Evolutionary conservation across 2,888 invertebrate genomes (phyloP), one percentile per base, ranked within the genome.

Genomic region (Tetragonula carbonaria): DNA sequence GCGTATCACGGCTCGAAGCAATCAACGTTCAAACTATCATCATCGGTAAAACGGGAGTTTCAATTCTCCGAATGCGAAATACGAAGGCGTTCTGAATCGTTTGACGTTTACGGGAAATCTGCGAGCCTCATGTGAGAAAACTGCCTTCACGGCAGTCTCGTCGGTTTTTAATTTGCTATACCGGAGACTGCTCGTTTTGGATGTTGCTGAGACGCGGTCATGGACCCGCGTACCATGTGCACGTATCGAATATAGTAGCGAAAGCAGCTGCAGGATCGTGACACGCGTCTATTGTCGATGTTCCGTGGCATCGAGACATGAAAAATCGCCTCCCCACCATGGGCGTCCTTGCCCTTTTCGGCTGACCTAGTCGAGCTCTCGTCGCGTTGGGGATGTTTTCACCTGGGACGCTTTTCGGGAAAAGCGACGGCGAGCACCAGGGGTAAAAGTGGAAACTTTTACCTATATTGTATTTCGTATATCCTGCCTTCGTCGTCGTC

Each of bases 231-330:
- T 90, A 93, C 93, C 94, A 93, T 94, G 93, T 93, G 94, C 92
- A 91, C 90, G 91, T 91, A 92, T 45, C 92, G 92, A 93, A 93
- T 82, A 83, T 93, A 93, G 93, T 91, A 91, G 93, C 92, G 75
- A 90, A 91, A 91, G 93, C 94, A 93, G 94, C 93, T 93, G 93
- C 93, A 90, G 90, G 91, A 75, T 91, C 91, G 92, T 93, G 94
- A 94, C 94, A 94, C 94, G 94, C 94, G 94, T 93, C 94, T 93
- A 94, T 94, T 94, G 94, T 94, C 93, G 92, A 90, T 90, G 91
- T 91, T 92, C 92, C 91, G 92, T 91, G 91, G 93, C 93, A 93
- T 93, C 93, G 93, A 93, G 91, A 93, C 93, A 94, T 94, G 94
- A 94, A 94, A 94, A 94, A 94, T 94, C 92, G 91, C 90, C 91